These are phyloP conservation scores for Phoenoteleia sp. DNA, from an alignment of 2,888 invertebrate genomes.

Conservation along the genomic window DNA sequence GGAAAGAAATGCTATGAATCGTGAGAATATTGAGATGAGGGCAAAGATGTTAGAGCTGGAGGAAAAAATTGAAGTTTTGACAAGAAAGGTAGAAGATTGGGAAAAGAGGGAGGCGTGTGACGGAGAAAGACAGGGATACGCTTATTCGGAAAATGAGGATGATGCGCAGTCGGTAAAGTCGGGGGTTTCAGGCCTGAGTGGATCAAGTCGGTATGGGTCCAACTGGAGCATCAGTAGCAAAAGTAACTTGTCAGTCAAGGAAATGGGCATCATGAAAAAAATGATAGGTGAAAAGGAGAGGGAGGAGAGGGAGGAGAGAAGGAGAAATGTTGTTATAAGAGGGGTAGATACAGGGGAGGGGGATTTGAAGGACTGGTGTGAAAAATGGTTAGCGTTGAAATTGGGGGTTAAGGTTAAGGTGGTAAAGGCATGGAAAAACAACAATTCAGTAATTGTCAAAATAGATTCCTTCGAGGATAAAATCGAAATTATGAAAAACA, in stretches of 20 bases:
- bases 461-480: not conserved
- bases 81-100: too few relatives aligned
- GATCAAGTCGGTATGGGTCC: not conserved
- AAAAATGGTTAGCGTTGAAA: not conserved
- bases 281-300: not conserved
- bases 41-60: too few relatives aligned
- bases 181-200: too few relatives aligned
- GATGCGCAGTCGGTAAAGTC: too few relatives aligned
- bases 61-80: too few relatives aligned
- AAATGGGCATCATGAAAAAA: not conserved
- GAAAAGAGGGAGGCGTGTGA: too few relatives aligned
- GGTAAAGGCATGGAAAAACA: not conserved
- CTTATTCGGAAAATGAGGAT: too few relatives aligned
- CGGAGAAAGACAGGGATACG: too few relatives aligned
- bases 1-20: not conserved
- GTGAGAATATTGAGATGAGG: too few relatives aligned
- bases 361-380: not conserved
- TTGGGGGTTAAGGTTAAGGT: not conserved
- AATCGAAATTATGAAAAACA: not conserved
- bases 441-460: not conserved
- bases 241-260: not conserved
- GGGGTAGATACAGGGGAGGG: not conserved
- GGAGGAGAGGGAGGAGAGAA: not conserved
- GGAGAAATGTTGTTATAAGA: conserved; percentile 7
- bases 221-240: not conserved